Conservation (phyloP, 2,797 vertebrate genomes). For the Siniperca obscura region DNA sequence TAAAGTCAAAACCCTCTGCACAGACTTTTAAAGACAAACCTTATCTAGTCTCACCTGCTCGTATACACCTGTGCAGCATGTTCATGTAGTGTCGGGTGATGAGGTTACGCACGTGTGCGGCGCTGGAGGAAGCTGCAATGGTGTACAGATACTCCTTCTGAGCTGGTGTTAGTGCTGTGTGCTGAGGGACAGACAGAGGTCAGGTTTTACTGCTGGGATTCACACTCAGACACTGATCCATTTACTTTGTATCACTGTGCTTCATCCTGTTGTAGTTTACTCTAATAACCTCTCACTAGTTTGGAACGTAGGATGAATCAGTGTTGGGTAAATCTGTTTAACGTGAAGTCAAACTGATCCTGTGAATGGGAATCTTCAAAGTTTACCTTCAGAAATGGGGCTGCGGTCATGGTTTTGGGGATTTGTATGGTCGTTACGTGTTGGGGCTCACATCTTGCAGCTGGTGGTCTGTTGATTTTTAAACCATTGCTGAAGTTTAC, state of each 20-base stretch:
- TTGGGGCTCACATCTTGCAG: slow-evolving; percentile 15
- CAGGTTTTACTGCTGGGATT: not conserved
- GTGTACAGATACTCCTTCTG: slow-evolving; percentile 82
- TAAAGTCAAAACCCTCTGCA: not conserved
- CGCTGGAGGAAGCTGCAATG: slow-evolving; percentile 77
- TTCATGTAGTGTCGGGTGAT: slow-evolving; percentile 84
- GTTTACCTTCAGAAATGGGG: slow-evolving; percentile 73
- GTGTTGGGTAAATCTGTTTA: not conserved
- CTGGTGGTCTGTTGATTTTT: slow-evolving; percentile 6
- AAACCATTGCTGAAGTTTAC: not conserved
- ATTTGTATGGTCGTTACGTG: slow-evolving; percentile 28
- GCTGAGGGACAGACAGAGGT: slow-evolving; percentile 67
- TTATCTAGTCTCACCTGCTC: slow-evolving; percentile 58
- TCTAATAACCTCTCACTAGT: not conserved
- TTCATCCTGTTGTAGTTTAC: not conserved
- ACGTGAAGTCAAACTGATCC: too few relatives aligned
- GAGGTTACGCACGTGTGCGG: slow-evolving; percentile 71
- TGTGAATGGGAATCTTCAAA: too few relatives aligned
- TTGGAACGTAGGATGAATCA: not conserved
- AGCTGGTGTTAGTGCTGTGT: slow-evolving; percentile 78
- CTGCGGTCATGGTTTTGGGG: slow-evolving; percentile 51
- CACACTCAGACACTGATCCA: not conserved
- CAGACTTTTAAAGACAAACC: too few relatives aligned
- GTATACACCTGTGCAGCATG: slow-evolving; percentile 70
- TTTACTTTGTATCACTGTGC: too few relatives aligned